A percentile compares a stretch with the other conserved stretches of the same genome.
phyloP scores from a whole-genome alignment of 2,797 vertebrate species.

The Dallia pectoralis region DNA sequence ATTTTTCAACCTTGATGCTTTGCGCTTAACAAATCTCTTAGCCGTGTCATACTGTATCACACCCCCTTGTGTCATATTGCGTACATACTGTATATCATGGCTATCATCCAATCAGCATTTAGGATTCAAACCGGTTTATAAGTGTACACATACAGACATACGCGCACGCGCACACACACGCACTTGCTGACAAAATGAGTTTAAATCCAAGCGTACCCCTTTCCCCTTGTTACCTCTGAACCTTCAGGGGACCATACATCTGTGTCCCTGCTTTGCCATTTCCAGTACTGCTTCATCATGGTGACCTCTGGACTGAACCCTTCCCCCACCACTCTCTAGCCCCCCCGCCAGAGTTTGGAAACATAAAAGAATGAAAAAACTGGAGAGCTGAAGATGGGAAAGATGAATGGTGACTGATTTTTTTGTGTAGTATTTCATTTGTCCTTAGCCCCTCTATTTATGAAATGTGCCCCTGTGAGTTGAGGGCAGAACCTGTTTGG shows the following conservation, averaged over 20 bases:
- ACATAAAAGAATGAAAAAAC: conserved; percentile 2
- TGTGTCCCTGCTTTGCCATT: conserved; percentile 31
- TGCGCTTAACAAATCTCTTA: too few relatives aligned
- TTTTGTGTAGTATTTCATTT: conserved; percentile 20
- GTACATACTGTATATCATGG: too few relatives aligned
- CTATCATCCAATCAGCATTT: too few relatives aligned
- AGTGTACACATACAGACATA: neutral
- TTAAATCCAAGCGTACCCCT: neutral
- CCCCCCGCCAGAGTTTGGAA: neutral
- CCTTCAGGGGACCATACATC: conserved; percentile 62
- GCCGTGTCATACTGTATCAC: too few relatives aligned
- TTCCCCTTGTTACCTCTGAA: conserved; percentile 2
- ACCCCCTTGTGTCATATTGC: too few relatives aligned
- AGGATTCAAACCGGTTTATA: too few relatives aligned
- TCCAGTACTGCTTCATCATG: conserved; percentile 72
- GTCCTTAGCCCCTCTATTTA: neutral
- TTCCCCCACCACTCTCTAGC: neutral
- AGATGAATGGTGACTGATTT: neutral
- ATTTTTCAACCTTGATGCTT: too few relatives aligned
- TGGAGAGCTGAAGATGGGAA: neutral
- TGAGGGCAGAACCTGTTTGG: conserved; percentile 19
- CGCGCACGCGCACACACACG: neutral
- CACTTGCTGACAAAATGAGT: neutral
- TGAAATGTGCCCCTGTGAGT: neutral
- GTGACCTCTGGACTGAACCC: conserved; percentile 54